Conservation (phyloP, 2,113 vertebrate genomes). For the Corapipo altera region DNA sequence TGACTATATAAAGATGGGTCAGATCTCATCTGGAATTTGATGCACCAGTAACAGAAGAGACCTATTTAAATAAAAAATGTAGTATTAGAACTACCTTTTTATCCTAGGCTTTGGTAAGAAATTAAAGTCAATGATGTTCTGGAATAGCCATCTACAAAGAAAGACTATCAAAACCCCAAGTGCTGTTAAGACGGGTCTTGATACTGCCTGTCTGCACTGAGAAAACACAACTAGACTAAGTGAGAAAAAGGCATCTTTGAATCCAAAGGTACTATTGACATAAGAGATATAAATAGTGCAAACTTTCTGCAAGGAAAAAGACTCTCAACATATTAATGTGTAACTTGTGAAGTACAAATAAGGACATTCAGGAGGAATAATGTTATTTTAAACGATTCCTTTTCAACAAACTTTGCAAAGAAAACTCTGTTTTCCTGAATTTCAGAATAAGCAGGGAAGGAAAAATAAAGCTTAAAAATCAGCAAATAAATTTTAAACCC, state of each 20-base stretch:
- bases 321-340: neutral
- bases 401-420: neutral
- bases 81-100: neutral
- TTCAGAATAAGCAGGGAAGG: neutral
- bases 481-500: neutral
- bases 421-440: neutral
- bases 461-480: neutral
- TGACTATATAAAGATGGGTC: neutral
- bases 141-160: neutral
- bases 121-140: neutral
- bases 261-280: neutral
- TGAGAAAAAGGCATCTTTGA: neutral
- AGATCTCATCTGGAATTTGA: neutral
- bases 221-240: neutral
- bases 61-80: neutral
- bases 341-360: neutral
- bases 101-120: neutral
- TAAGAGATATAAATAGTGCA: neutral
- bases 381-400: neutral
- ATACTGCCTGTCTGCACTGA: neutral
- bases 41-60: neutral
- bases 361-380: neutral
- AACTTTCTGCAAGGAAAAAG: neutral
- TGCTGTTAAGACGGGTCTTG: neutral
- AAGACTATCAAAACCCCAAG: neutral